These are phyloP conservation scores for Betta splendens DNA, from an alignment of 2,797 vertebrate genomes.

Conservation along the genomic window DNA sequence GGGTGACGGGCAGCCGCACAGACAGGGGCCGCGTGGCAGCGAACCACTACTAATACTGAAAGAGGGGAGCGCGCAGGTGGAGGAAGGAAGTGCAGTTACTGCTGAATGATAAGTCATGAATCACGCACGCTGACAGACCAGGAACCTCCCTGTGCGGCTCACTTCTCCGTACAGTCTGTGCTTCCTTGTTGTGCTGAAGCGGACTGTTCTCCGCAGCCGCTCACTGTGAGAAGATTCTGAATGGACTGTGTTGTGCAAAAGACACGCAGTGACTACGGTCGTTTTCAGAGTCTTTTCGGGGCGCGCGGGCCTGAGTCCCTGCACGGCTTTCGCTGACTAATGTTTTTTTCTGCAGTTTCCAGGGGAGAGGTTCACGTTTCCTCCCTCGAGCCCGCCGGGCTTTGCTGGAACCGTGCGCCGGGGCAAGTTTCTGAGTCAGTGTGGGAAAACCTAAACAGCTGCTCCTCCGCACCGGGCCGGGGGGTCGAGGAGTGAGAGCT, in stretches of 20 bases:
- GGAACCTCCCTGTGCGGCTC: slow-evolving; percentile 25
- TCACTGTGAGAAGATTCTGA: too few relatives aligned
- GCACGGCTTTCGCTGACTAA: slow-evolving; percentile 54
- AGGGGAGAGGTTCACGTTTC: background rate
- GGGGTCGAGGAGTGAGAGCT: too few relatives aligned
- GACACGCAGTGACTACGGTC: slow-evolving; percentile 11
- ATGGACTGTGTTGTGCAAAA: slow-evolving; percentile 51
- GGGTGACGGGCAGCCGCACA: slow-evolving; percentile 29
- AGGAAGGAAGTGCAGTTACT: slow-evolving; percentile 21
- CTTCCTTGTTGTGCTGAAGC: too few relatives aligned
- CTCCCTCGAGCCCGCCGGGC: slow-evolving; percentile 5
- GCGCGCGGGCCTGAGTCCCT: too few relatives aligned
- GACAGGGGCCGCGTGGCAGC: slow-evolving; percentile 18
- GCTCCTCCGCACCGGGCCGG: slow-evolving; percentile 55
- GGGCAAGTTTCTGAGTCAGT: slow-evolving; percentile 69
- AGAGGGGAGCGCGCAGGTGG: background rate
- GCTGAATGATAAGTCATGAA: slow-evolving; percentile 37
- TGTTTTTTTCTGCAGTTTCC: slow-evolving; percentile 48
- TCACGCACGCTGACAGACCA: slow-evolving; percentile 26
- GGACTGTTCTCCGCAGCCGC: too few relatives aligned
- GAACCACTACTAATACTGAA: slow-evolving; percentile 6
- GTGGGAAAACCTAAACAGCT: slow-evolving; percentile 66
- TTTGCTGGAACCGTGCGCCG: slow-evolving; percentile 64
- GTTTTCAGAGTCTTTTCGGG: too few relatives aligned
- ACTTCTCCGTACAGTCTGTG: too few relatives aligned